Evolutionary conservation across 1,140 invertebrate genomes (phyloP), one percentile per base, ranked within the genome.

Genomic region (Dendroctonus valens): DNA sequence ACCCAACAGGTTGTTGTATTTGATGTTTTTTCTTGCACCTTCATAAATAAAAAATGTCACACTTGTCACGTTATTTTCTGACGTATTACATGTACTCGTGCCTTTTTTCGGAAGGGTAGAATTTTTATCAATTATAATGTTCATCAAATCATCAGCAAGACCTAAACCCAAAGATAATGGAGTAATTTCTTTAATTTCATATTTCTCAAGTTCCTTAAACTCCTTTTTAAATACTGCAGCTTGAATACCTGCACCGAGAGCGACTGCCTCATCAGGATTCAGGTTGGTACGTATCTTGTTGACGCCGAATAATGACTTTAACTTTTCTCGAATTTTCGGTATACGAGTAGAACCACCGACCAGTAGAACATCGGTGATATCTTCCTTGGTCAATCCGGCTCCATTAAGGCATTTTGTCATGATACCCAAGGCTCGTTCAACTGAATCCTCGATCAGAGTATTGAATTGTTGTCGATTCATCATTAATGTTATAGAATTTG

Each of bases 391-490:
- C 9, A 71, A 26, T 54, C 50, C 52, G 0, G 49, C 12, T 41
- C 66, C 63, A 5, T 14, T 41, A 8, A 70, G 41, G 58, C 67
- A 69, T 9, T 58, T 48, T 41, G 65, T 46, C 26, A 70, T 49
- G 8, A 69, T 49, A 0, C 51, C 46, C 6, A 65, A 57, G 9
- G 60, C 52, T 41, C 52, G 46, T 74, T 89, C 88, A 62, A 93
- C 85, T 41, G 91, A 79, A 69, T 85, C 83, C 42, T 81, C 84
- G 12, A 89, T 87, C 14, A 92, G 79, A 26, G 77, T 80, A 79
- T 92, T 90, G 77, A 92, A 89, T 77, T 91, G 89, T 4, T 88
- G 80, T 64, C 91, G 76, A 7, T 87, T 83, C n/a, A 92, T 72
- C 72, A 90, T 90, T 49, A 90, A 70, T 75, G 89, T 90, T 84